Base-by-base conservation (phyloP, 2,113 vertebrate genomes). In the Tyto alba region DNA sequence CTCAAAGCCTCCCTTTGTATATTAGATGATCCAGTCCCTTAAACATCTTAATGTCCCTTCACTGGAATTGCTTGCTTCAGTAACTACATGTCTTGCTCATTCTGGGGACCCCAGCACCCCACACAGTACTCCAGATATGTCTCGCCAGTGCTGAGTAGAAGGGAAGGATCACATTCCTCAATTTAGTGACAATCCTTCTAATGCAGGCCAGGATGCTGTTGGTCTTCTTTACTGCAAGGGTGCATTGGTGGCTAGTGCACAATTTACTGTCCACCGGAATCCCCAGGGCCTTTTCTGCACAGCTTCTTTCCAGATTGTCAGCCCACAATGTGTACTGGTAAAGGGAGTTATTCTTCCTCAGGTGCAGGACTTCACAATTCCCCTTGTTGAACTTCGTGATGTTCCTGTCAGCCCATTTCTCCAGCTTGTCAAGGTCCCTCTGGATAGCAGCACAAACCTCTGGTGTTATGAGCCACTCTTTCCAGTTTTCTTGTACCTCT, bases 251-350 rank as follows among this genome's bases (percentile, higher is more conserved):
- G 26, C 29, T 32, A 50, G 17, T 52, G 41, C 22, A 16, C 20
- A 56, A 48, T 25, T 38, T 40, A 13, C 1, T 47, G 7, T 36
- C 11, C 56, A 48, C 21, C 47, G 29, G 36, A 83, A 79, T 45
- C 52, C 10, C 16, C 38, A 30, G 13, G 8, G 7, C 15, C 17
- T 82, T 67, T 56, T 43, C 75, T 62, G 19, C 38, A 20, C 19
- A 60, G 22, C 25, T 82, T 32, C 17, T 74, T 80, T 80, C 13
- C 40, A 73, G 8, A 10, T 52, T 32, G 9, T 38, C 32, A 68
- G 9, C 2, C 7, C 23, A 5, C 34, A 15, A 6, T 9, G 0
- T 15, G 25, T 45, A 30, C 17, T 19, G 59, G 22, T 56, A 40
- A 1, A 2, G 13, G 48, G 16, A 19, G 23, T 29, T 73, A 43